These are phyloP conservation scores for Mixornis gularis DNA, from an alignment of 2,113 vertebrate species.

Conservation along the genomic window DNA sequence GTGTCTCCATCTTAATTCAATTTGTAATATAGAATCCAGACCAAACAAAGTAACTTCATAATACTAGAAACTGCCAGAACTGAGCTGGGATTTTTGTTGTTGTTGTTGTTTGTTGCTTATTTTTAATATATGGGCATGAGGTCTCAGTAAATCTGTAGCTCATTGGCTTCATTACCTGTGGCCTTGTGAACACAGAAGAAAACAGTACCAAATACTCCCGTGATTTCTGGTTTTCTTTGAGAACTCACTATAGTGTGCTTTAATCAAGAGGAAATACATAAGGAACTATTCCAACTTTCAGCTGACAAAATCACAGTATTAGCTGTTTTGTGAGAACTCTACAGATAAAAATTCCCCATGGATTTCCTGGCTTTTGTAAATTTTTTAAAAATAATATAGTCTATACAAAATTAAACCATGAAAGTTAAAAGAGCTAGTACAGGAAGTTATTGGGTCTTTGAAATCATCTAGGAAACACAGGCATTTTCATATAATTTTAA, in stretches of 20 bases:
- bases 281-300: not conserved
- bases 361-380: slow-evolving; percentile 33
- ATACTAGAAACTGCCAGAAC: not conserved
- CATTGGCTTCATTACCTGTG: not conserved
- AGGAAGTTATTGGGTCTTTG: not conserved
- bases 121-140: not conserved
- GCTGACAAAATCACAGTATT: slow-evolving; percentile 1
- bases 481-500: not conserved
- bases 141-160: not conserved
- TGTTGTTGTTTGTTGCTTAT: not conserved
- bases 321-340: slow-evolving; percentile 13
- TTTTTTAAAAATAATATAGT: slow-evolving; percentile 15
- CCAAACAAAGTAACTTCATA: slow-evolving; percentile 70
- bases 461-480: not conserved
- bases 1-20: slow-evolving; percentile 74
- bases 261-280: slow-evolving; percentile 45
- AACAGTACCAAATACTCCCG: not conserved
- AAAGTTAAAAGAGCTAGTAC: not conserved
- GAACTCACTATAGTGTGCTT: slow-evolving; percentile 1
- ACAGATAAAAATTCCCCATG: slow-evolving; percentile 15
- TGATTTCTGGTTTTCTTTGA: not conserved
- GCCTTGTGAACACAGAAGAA: not conserved
- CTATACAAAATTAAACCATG: not conserved
- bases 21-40: slow-evolving; percentile 63
- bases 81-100: not conserved